Evolutionary conservation across 2,888 invertebrate genomes (phyloP), one percentile per base, ranked within the genome.

Genomic region (Cerceris rybyensis): DNA sequence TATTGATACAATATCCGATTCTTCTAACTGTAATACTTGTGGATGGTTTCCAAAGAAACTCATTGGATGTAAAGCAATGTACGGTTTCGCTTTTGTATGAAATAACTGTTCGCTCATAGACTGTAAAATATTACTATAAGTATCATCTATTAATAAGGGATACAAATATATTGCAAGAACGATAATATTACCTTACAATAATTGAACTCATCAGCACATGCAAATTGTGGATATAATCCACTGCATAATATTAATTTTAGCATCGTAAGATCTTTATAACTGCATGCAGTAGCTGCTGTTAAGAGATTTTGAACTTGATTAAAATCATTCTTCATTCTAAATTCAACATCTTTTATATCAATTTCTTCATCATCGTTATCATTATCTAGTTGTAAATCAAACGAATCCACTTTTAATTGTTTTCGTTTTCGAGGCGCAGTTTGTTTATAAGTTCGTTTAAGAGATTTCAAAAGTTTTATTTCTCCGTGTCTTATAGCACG

Each of bases 171-270:
- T 49, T 6, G 6, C 17, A n/a, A 2, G 1, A n/a, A 28, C 7
- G 46, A 43, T 66, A 39, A 67, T 17, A 77, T 87, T 92, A 95
- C 95, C 94, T 98, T 98, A 88, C 96, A 97, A 86, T 96, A 96
- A 92, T 99, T 99, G 87, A 97, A 97, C 87, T 98, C 97, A 92
- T 99, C 99, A 0, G 98, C 96, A n/a, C 98, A 95, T 0, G 98
- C 98, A 72, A 98, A 95, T 93, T 99, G 98, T 0, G 99, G 99
- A 92, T 99, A 99, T 66, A 99, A 93, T 0, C 99, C 98, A 92
- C 98, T 96, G 84, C 97, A 96, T 17, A 99, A 93, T 72, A 99
- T 97, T 55, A 97, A 92, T 91, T 97, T 97, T 14, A 96, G 90
- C 92, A 96, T 94, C 74, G 94, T 94, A 14, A 96, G 91, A 88